Evolutionary conservation across 1,140 invertebrate genomes (phyloP).

Genomic region (Drosophila rufa): DNA sequence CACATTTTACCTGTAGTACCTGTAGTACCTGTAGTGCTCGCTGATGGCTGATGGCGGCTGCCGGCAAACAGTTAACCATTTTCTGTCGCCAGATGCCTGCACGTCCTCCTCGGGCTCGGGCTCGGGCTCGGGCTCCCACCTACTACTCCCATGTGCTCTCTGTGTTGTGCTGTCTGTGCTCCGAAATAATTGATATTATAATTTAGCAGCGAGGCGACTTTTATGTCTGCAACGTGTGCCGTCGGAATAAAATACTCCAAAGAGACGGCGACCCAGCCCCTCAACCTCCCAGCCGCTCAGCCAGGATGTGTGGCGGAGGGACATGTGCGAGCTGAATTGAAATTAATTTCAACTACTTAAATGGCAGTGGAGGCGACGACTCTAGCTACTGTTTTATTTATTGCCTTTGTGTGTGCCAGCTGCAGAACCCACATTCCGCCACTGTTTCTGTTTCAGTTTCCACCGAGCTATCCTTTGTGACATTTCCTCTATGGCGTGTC

Average conservation of each 20-base stretch:
- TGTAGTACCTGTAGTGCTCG: conserved; percentile 13
- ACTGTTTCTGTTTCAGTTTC: conserved; percentile 18
- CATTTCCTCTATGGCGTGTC: conserved; percentile 20
- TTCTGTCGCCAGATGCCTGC: conserved; percentile 29
- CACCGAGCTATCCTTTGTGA: conserved; percentile 23
- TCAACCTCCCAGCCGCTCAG: too few relatives aligned
- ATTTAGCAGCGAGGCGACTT: conserved; percentile 57
- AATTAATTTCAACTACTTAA: conserved; percentile 80
- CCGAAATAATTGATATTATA: conserved; percentile 70
- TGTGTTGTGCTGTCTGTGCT: conserved; percentile 46
- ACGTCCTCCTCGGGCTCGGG: conserved; percentile 17
- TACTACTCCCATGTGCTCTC: conserved; percentile 14
- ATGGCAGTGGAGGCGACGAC: conserved; percentile 48
- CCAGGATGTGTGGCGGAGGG: conserved; percentile 6
- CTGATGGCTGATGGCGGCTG: conserved; percentile 24
- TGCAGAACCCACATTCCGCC: conserved; percentile 32
- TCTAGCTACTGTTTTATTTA: conserved; percentile 64
- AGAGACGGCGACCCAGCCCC: conserved; percentile 16
- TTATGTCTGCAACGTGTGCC: conserved; percentile 59
- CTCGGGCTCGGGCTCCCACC: neutral
- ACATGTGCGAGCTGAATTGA: conserved; percentile 60
- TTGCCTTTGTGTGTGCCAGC: conserved; percentile 62
- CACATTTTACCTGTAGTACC: conserved; percentile 7
- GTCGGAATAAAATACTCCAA: conserved; percentile 47
- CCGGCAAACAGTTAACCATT: conserved; percentile 32